These are phyloP conservation scores for rabbit (Oryctolagus cuniculus) DNA, from an alignment of 2,113 vertebrate species.

Conservation along the genomic window mOryCun1.1 NC_091437.1:34522501-34523000, in stretches of 20 bases:
- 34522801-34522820: background rate
- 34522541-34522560: conserved; percentile 84
- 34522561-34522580: conserved; percentile 71
- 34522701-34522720: background rate
- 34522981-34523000: no score
- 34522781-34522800: background rate
- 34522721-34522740: background rate
- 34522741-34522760: background rate
- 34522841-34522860: background rate
- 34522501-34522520: conserved; percentile 77
- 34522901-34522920: no score
- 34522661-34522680: background rate
- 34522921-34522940: no score
- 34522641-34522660: conserved; percentile 22
- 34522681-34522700: conserved; percentile 7
- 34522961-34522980: no score
- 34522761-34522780: background rate
- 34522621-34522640: conserved; percentile 40
- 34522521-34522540: conserved; percentile 71
- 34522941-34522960: no score
- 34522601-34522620: conserved; percentile 56
- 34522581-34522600: conserved; percentile 62
- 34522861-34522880: background rate
- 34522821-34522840: background rate
- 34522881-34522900: no score